Base-by-base conservation (phyloP, 2,113 vertebrate species). In the Montifringilla adamsi region DNA sequence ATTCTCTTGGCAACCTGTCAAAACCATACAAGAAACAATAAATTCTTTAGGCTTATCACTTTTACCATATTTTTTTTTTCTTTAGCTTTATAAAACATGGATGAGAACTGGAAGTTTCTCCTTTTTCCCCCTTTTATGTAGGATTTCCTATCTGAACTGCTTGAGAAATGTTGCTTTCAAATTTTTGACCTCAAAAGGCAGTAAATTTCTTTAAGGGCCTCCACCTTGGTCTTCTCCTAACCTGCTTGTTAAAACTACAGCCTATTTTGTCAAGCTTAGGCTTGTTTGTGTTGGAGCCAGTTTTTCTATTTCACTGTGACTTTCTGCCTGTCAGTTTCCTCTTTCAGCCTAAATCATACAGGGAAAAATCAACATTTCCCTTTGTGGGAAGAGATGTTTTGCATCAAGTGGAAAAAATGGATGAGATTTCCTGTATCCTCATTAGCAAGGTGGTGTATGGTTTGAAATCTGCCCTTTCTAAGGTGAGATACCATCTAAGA, bases 341-440 rank as follows among this genome's bases (percentile, higher is more conserved):
- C 70, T 94, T 70, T 76, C 77, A 93, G 82, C 55, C 63, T 69
- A 87, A 94, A 93, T 83, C 90, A 77, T 13, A 77, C 17, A 56
- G 59, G 63, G 94, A 88, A 94, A 90, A 88, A 90, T 87, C 88
- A 87, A 64, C 83, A 53, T 90, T 94, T 94, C 68, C 83, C 92
- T 94, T 79, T 79, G 92, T 84, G 76, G 76, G 68, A 87, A 93
- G 69, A 95, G 79, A 92, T 86, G 58, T 89, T 96, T 94, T 89
- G 68, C 93, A 95, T 84, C 80, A 44, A 95, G 82, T 84, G 94
- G 88, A 93, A 93, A 94, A 96, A 85, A 88, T 15, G 56, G 95
- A 86, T 72, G 85, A 97, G 85, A 84, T 92, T 95, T 96, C 92
- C 95, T 94, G 92, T 78, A 84, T 86, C 88, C 92, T 97, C 85